These are phyloP conservation scores for Darevskia mixta DNA, from an alignment of 2,797 vertebrate genomes.

Conservation along the genomic window DNA sequence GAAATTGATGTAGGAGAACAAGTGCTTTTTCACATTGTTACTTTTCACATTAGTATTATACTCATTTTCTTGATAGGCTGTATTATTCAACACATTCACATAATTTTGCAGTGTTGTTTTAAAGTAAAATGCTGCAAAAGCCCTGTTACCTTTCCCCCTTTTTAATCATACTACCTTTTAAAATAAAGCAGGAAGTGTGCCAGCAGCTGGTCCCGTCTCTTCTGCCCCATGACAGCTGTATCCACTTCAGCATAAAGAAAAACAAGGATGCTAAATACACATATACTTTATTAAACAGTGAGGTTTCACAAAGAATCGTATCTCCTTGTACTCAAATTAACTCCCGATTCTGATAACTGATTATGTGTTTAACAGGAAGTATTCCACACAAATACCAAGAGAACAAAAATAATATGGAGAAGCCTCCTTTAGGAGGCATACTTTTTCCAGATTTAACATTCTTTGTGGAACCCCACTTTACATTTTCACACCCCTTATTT, in stretches of 20 bases:
- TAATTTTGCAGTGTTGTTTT: slow-evolving; percentile 50
- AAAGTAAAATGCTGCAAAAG: slow-evolving; percentile 78
- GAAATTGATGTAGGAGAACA: slow-evolving; percentile 35
- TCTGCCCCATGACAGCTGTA: slow-evolving; percentile 96
- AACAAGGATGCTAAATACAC: slow-evolving; percentile 98
- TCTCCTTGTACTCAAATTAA: slow-evolving; percentile 14
- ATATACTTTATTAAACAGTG: slow-evolving; percentile 87
- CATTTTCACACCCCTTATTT: slow-evolving; percentile 79
- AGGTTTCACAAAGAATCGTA: slow-evolving; percentile 93
- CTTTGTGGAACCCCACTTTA: slow-evolving; percentile 98
- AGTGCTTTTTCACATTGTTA: slow-evolving; percentile 29
- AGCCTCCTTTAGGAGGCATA: neutral
- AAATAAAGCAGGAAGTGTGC: slow-evolving; percentile 97
- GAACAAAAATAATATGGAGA: neutral
- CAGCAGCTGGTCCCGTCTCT: slow-evolving; percentile 97
- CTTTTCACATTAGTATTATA: slow-evolving; percentile 29
- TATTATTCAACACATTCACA: slow-evolving; percentile 74
- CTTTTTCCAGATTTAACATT: slow-evolving; percentile 53
- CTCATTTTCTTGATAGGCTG: slow-evolving; percentile 68
- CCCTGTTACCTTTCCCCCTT: slow-evolving; percentile 82
- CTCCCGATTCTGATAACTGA: slow-evolving; percentile 37
- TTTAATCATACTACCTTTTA: slow-evolving; percentile 98
- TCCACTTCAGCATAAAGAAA: slow-evolving; percentile 99
- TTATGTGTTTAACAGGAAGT: slow-evolving; percentile 39
- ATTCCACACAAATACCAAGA: slow-evolving; percentile 42